A percentile compares a stretch with the other conserved stretches of the same genome.
Conservation (phyloP, 1,140 invertebrate species). For the Parasteatoda tepidariorum region DNA sequence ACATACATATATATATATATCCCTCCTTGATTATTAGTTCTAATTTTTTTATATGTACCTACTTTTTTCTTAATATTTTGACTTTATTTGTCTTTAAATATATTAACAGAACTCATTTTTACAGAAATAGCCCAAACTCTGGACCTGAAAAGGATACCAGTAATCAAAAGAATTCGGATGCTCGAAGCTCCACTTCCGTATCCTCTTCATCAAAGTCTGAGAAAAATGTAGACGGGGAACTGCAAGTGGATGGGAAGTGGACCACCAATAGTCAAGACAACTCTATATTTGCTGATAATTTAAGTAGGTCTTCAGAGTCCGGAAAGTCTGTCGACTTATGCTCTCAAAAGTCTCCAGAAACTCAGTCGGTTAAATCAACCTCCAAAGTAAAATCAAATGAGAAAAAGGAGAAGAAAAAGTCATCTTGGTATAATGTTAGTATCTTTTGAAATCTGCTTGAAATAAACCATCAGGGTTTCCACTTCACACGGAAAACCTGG, state of each 20-base stretch:
- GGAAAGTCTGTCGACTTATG: slow-evolving; percentile 59
- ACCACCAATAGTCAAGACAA: slow-evolving; percentile 31
- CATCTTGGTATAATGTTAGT: slow-evolving; percentile 69
- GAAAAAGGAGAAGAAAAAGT: slow-evolving; percentile 66
- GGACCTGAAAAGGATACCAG: slow-evolving; percentile 22
- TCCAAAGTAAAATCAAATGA: slow-evolving; percentile 50
- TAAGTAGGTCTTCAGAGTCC: slow-evolving; percentile 62
- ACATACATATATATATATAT: no score
- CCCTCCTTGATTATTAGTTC: no score
- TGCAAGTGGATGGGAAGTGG: background rate
- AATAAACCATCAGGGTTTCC: background rate
- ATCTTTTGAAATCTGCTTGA: no score
- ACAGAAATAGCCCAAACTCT: slow-evolving; percentile 19
- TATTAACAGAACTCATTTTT: background rate
- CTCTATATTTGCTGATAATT: slow-evolving; percentile 44
- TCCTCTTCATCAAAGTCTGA: slow-evolving; percentile 15
- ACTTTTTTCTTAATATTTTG: background rate
- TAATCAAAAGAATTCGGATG: background rate
- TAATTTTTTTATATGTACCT: no score
- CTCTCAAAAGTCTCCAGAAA: slow-evolving; percentile 27
- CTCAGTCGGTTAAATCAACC: slow-evolving; percentile 25
- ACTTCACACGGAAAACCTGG: no score
- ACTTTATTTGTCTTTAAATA: background rate
- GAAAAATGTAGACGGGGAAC: slow-evolving; percentile 18
- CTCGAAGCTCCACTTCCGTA: slow-evolving; percentile 9